Conservation (phyloP, 2,888 invertebrate genomes). For the Branchipolynoe longqiensis region DNA sequence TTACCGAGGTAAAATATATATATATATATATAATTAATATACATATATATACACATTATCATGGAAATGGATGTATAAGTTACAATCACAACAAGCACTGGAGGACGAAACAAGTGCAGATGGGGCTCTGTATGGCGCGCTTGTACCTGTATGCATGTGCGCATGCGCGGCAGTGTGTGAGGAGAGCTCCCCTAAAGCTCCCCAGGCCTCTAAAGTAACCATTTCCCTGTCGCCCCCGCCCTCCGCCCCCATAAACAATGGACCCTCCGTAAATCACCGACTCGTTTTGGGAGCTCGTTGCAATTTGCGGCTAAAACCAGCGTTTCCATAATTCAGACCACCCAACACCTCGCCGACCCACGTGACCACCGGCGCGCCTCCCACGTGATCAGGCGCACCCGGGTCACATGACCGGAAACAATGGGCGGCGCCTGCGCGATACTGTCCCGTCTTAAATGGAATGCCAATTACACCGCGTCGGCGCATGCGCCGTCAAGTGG, state of each 20-base stretch:
- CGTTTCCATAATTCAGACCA: conserved; percentile 33
- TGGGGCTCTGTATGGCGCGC: not conserved
- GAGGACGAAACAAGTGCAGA: too few species aligned
- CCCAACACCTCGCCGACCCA: conserved; percentile 25
- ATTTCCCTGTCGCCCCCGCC: not conserved
- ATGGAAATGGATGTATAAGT: too few species aligned
- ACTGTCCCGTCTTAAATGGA: conserved; percentile 26
- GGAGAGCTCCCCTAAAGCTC: not conserved
- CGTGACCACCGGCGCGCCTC: not conserved
- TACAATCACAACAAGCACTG: too few species aligned
- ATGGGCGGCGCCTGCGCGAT: conserved; percentile 12
- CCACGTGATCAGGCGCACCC: not conserved
- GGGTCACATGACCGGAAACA: conserved; percentile 8
- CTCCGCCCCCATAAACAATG: conserved; percentile 28
- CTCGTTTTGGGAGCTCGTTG: conserved; percentile 12
- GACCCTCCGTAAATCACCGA: conserved; percentile 26
- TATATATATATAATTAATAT: too few species aligned
- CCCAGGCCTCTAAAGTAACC: conserved; percentile 8
- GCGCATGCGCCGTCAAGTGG: conserved; percentile 1
- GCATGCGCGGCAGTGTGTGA: not conserved
- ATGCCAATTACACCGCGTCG: not conserved
- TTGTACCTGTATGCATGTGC: not conserved
- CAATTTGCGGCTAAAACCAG: conserved; percentile 21
- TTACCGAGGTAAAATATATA: too few species aligned
- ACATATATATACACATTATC: too few species aligned